Evolutionary conservation across 2,113 vertebrate genomes (phyloP).

Genomic region (Podiceps cristatus): DNA sequence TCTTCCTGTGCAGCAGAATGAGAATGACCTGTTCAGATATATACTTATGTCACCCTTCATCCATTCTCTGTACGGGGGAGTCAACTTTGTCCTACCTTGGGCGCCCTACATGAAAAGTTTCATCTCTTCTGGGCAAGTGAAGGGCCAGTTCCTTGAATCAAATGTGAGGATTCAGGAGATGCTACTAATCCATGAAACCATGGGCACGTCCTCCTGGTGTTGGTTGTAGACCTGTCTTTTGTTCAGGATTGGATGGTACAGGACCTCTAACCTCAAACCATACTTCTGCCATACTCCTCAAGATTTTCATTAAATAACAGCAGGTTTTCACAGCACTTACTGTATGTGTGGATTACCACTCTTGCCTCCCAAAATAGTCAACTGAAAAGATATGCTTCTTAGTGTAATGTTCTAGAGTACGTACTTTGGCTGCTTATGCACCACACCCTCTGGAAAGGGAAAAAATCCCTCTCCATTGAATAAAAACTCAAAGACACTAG

Average conservation of each 20-base stretch:
- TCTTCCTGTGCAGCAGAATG: background rate
- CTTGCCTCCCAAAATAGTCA: background rate
- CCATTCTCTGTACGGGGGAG: background rate
- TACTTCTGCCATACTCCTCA: background rate
- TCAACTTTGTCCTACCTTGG: background rate
- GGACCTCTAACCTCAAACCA: background rate
- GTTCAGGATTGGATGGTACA: background rate
- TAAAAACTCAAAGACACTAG: background rate
- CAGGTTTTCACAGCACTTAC: background rate
- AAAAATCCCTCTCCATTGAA: background rate
- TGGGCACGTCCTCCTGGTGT: rapidly evolving
- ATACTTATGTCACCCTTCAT: background rate
- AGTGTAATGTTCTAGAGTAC: rapidly evolving
- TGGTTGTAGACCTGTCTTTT: background rate
- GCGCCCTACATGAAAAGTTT: background rate
- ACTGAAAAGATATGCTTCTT: background rate
- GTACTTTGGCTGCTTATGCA: background rate
- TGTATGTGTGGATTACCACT: background rate
- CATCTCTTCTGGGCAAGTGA: background rate
- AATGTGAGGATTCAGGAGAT: background rate
- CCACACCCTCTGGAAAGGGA: background rate
- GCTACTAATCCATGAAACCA: background rate
- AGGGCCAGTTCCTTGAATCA: background rate
- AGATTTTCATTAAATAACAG: background rate
- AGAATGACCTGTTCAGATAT: background rate